A percentile compares a stretch with the other conserved stretches of the same genome.
Evolutionary conservation across 2,888 invertebrate genomes (phyloP).

Genomic region (Ennomos erosarius): DNA sequence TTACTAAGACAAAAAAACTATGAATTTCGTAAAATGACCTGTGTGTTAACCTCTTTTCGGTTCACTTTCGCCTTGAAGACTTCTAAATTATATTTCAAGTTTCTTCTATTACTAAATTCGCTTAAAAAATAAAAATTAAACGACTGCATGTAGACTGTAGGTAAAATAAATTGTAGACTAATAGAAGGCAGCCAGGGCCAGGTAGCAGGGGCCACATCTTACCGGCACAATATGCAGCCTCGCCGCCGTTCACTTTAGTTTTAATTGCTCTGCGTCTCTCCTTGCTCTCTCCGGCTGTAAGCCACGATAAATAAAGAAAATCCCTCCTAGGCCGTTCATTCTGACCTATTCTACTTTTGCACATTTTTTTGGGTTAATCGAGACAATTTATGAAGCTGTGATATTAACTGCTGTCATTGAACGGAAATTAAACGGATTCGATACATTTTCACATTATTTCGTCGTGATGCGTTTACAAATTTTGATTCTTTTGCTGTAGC

Average conservation of each 20-base stretch:
- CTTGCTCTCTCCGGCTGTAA: conserved; percentile 22
- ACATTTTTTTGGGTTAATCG: conserved; percentile 48
- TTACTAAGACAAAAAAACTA: too few species aligned
- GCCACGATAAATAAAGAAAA: conserved; percentile 45
- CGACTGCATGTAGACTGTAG: conserved; percentile 25
- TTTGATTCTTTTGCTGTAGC: conserved; percentile 25
- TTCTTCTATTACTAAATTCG: too few species aligned
- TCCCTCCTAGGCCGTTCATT: conserved; percentile 35
- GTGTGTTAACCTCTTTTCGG: too few species aligned
- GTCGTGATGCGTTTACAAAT: conserved; percentile 36
- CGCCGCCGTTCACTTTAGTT: conserved; percentile 37
- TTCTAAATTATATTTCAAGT: too few species aligned
- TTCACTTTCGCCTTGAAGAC: too few species aligned
- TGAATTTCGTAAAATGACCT: too few species aligned
- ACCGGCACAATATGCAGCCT: conserved; percentile 39
- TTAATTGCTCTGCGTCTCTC: conserved; percentile 45
- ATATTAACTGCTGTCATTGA: conserved; percentile 49
- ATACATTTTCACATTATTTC: conserved; percentile 49
- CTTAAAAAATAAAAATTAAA: too few species aligned
- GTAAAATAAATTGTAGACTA: conserved; percentile 52
- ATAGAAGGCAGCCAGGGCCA: conserved; percentile 47
- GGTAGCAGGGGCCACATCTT: conserved; percentile 35
- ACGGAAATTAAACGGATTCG: conserved; percentile 56
- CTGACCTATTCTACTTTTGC: conserved; percentile 23
- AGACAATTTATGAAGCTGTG: conserved; percentile 48